These are phyloP conservation scores for Fregata magnificens DNA, from an alignment of 2,113 vertebrate species.

Conservation along the genomic window DNA sequence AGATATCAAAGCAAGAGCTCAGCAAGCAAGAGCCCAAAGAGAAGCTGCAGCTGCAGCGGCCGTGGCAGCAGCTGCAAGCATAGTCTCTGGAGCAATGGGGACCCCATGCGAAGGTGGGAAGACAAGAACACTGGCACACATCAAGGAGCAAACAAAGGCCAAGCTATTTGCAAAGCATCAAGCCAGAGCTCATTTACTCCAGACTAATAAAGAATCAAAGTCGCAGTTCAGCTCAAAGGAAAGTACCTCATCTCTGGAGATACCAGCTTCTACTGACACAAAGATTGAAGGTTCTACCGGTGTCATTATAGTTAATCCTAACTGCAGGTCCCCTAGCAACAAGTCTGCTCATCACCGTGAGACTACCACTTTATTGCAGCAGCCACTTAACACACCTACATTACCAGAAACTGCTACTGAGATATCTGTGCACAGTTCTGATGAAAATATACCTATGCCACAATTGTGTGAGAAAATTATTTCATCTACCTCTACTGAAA, in stretches of 20 bases:
- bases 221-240: conserved; percentile 71
- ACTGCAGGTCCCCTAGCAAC: conserved; percentile 82
- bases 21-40: conserved; percentile 84
- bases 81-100: conserved; percentile 78
- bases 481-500: conserved; percentile 83
- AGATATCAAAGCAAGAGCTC: conserved; percentile 86
- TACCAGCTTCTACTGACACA: conserved; percentile 61
- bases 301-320: conserved; percentile 85
- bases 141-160: conserved; percentile 86
- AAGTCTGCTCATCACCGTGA: conserved; percentile 76
- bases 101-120: conserved; percentile 78
- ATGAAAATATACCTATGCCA: conserved; percentile 73
- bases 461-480: conserved; percentile 79
- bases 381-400: conserved; percentile 64
- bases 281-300: conserved; percentile 81
- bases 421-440: conserved; percentile 70
- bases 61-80: conserved; percentile 78
- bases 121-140: conserved; percentile 80
- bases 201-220: conserved; percentile 74
- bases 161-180: conserved; percentile 85
- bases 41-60: conserved; percentile 83
- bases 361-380: conserved; percentile 63
- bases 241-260: conserved; percentile 65
- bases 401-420: conserved; percentile 76
- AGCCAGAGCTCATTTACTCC: conserved; percentile 77